Percentiles rank a stretch among this genome's conserved stretches.
Conservation (phyloP, 2,113 vertebrate species). For the Acrocephalus arundinaceus region DNA sequence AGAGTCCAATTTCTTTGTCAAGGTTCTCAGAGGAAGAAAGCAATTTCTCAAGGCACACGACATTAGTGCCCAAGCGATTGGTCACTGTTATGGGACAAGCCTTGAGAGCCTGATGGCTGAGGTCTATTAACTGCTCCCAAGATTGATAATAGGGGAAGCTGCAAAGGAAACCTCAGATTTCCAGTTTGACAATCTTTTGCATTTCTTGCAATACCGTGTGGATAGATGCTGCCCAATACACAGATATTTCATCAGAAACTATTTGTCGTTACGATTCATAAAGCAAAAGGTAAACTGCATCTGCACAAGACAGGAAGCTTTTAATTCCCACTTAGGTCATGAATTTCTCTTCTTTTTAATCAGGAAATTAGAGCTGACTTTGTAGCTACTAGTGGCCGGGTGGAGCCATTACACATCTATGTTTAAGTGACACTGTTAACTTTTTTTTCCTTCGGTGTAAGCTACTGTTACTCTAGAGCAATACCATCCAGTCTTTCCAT, state of each 20-base stretch:
- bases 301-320: neutral
- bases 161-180: slow-evolving; percentile 41
- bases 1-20: slow-evolving; percentile 72
- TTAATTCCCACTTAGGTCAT: neutral
- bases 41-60: slow-evolving; percentile 52
- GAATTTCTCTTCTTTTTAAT: neutral
- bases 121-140: slow-evolving; percentile 62
- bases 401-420: neutral
- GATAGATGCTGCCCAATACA: neutral
- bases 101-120: slow-evolving; percentile 58
- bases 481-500: neutral
- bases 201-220: neutral
- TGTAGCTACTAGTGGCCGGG: neutral
- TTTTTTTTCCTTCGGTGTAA: neutral
- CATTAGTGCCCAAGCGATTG: slow-evolving; percentile 43
- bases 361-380: neutral
- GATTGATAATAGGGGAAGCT: slow-evolving; percentile 51
- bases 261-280: neutral
- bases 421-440: neutral
- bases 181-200: slow-evolving; percentile 19
- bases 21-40: slow-evolving; percentile 58
- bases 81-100: slow-evolving; percentile 62
- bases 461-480: neutral
- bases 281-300: neutral
- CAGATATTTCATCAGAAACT: neutral